Evolutionary conservation across 2,797 vertebrate genomes (phyloP), one percentile per base, ranked within the genome.

Genomic region (Balearica regulorum): DNA sequence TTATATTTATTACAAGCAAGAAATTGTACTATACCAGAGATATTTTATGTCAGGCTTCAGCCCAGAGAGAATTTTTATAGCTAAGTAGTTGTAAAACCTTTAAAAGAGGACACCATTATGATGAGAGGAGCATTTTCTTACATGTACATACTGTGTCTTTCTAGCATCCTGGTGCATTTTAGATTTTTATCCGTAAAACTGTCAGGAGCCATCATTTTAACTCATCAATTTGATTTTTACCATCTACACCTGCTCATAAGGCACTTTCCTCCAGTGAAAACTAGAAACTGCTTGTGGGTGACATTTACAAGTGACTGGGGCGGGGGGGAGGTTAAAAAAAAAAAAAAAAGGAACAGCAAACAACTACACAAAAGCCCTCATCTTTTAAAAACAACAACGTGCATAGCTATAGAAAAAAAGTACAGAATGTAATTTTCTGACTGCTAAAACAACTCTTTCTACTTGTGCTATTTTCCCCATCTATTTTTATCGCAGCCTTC

Each of bases 141-240:
- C 31, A 48, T 64, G 39, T 62, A 66, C 49, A 5, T 94, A n/a
- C 26, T 57, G 19, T 70, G 71, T 88, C 58, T 96, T 94, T 94
- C 71, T 78, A 94, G 81, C 55, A 93, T 92, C 92, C 73, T 87
- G 41, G 58, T 55, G 39, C 76, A 51, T 90, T 93, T 92, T 73
- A 93, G 60, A 77, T 90, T 94, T 96, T 90, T 96, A 72, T 94
- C 83, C 90, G 41, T 93, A 87, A 96, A 92, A 90, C 73, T 94
- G 93, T 90, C 64, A 94, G 13, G 49, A 96, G 65, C 46, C 72
- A 91, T 94, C 78, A 85, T 94, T 91, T 93, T 95, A 94, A 95
- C 77, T 92, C 90, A 89, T 92, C 83, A 70, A 7, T 72, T 55
- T 96, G 60, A 62, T 92, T 97, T 93, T 91, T 90, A 80, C 55